A percentile compares a stretch with the other conserved stretches of the same genome.
These are phyloP conservation scores for Acutogordius australiensis DNA, from an alignment of 2,888 invertebrate genomes.

Conservation along the genomic window DNA sequence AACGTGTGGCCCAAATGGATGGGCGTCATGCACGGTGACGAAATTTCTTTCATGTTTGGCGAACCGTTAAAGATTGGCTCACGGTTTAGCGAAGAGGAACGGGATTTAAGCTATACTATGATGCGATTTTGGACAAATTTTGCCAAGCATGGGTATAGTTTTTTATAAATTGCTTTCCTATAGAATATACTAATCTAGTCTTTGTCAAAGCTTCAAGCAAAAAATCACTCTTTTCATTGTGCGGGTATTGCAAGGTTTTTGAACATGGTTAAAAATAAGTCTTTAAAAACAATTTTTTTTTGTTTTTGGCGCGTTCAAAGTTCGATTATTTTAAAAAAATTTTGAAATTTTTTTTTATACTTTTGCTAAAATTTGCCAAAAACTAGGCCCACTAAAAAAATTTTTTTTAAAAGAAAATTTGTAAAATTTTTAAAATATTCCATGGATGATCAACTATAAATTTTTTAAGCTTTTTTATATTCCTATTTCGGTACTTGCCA, in stretches of 20 bases:
- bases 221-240: too few relatives aligned
- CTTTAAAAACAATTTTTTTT: too few relatives aligned
- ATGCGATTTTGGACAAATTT: conserved; percentile 89
- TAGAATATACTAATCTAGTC: not conserved
- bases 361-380: not conserved
- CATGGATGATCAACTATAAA: not conserved
- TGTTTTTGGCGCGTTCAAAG: too few relatives aligned
- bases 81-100: conserved; percentile 45
- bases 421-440: not conserved
- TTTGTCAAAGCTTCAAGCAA: too few relatives aligned
- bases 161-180: not conserved
- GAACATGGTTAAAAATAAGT: too few relatives aligned
- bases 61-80: conserved; percentile 57
- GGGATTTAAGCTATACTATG: conserved; percentile 49
- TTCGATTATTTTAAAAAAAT: too few relatives aligned
- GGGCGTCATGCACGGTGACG: conserved; percentile 75
- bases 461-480: not conserved
- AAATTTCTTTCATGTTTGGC: conserved; percentile 75
- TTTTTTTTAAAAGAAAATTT: not conserved
- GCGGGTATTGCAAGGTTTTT: too few relatives aligned
- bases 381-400: not conserved
- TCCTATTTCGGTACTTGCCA: too few relatives aligned
- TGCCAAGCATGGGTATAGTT: conserved; percentile 54
- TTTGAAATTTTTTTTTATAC: too few relatives aligned
- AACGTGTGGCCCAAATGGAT: conserved; percentile 81